Percentiles rank a stretch among this genome's conserved stretches.
These are phyloP conservation scores for Platalea minor DNA, from an alignment of 2,797 vertebrate genomes.

Conservation along the genomic window DNA sequence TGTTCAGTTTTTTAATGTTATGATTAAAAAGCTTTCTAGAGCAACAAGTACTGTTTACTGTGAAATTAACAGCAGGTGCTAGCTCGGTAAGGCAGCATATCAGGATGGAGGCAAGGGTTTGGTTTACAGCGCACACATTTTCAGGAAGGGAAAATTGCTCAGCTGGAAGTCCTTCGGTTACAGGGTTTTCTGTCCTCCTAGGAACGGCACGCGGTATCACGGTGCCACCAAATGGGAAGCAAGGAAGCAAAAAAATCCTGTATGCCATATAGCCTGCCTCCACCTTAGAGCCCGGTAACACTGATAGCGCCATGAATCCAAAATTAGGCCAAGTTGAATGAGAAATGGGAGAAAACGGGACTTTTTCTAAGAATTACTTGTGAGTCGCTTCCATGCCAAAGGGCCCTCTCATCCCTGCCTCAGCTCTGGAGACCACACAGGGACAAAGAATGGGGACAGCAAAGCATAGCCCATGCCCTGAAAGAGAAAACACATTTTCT, in stretches of 20 bases:
- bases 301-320: rapidly evolving
- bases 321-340: background rate
- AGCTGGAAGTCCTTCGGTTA: background rate
- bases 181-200: background rate
- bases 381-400: background rate
- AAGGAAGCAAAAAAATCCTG: background rate
- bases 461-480: background rate
- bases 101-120: background rate
- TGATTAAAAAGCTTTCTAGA: slow-evolving; percentile 72
- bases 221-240: background rate
- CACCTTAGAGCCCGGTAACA: background rate
- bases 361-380: background rate
- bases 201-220: rapidly evolving
- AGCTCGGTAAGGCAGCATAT: slow-evolving; percentile 4
- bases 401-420: background rate
- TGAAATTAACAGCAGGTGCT: slow-evolving; percentile 69
- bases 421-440: background rate
- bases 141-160: background rate
- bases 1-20: slow-evolving; percentile 69
- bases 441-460: background rate
- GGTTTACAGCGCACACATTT: background rate
- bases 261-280: background rate
- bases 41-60: slow-evolving; percentile 62
- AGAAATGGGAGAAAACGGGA: background rate
- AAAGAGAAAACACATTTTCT: background rate